Evolutionary conservation across 2,888 invertebrate species (phyloP), one percentile per base, ranked within the genome.

Genomic region (Oscheius myriophilus): DNA sequence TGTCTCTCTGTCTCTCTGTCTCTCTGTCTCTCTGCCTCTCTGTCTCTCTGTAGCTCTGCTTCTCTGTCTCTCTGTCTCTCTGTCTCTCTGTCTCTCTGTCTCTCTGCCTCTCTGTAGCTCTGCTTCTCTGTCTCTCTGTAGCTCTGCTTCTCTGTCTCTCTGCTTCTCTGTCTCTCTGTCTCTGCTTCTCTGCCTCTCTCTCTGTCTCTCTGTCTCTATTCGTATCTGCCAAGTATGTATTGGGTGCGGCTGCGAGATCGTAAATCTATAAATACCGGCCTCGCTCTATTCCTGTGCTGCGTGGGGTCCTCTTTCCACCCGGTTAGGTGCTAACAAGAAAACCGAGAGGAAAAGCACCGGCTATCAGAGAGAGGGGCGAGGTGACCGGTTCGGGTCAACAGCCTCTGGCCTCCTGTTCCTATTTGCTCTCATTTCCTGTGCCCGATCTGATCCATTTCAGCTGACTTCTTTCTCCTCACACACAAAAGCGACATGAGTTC

Each of bases 161-260:
- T 41, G n/a, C 3, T 21, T 57, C 41, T 41, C 26, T 16, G 25
- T 54, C 26, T 26, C 25, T 2, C 26, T 25, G 12, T 25, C 25
- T 25, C 57, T 12, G 9, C 33, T n/a, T 55, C 39, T 55, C 55
- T 6, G 7, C 11, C 12, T 26, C 18, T n/a, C 18, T 18, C 39
- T 41, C 42, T 23, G 2, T 57, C 26, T 55, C 33, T 39, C 21
- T 16, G 9, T 21, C 25, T 41, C 57, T 21, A 7, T 42, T 23
- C 25, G 23, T 12, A 25, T 41, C 26, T 58, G 46, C 49, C 57
- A 46, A 46, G 51, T 39, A 58, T n/a, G n/a, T n/a, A n/a, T n/a
- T n/a, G n/a, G 33, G 9, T 33, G 33, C 33, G 33, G 3, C 33
- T 3, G 33, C 4, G 33, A 6, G 33, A 33, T 33, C 33, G 33